Evolutionary conservation across 2,797 vertebrate genomes (phyloP), one percentile per base, ranked within the genome.

Genomic region (Pogonophryne albipinna): DNA sequence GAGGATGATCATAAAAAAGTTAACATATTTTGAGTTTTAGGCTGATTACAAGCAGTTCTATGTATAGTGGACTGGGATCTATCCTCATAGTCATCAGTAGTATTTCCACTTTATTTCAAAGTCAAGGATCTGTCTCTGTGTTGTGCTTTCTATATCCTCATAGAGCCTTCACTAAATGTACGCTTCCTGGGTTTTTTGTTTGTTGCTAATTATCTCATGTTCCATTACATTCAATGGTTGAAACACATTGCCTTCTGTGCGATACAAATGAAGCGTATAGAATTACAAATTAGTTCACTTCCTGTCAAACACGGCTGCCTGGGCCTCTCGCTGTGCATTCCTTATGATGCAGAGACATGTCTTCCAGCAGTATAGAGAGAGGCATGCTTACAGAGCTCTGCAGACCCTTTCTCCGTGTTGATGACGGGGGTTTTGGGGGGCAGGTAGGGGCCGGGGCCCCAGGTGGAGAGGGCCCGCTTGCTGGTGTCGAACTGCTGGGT

Each of bases 401-500:
- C 93, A 0, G 95, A 93, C 79, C 94, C 97, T 88, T 96, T 99
- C 74, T 99, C 98, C 0, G 95, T 17, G 79, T 94, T 98, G 92
- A 95, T 95, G 53, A 96, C 90, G 2, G 96, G 91, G 10, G 96
- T 95, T 92, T 98, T 99, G 1, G 97, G 97, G 79, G 98, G 98
- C 53, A 97, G 92, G 67, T 99, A 99, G 71, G 97, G 96, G 51
- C 97, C 98, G 0, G 98, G 98, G 13, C 98, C 98, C 98, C 98
- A 99, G 0, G 98, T 99, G 75, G 98, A 99, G 47, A 99, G 90
- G 47, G 97, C 98, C 69, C 98, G 92, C 89, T 99, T 99, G 96
- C 98, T 99, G 76, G 98, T 99, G 90, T 99, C 98, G 80, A 99
- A 99, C 87, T 99, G 98, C 84, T 99, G 98, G 45, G 98, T 99